Base-by-base conservation (phyloP, 2,888 invertebrate species). In the Sphaerophoria rueppellii region DNA sequence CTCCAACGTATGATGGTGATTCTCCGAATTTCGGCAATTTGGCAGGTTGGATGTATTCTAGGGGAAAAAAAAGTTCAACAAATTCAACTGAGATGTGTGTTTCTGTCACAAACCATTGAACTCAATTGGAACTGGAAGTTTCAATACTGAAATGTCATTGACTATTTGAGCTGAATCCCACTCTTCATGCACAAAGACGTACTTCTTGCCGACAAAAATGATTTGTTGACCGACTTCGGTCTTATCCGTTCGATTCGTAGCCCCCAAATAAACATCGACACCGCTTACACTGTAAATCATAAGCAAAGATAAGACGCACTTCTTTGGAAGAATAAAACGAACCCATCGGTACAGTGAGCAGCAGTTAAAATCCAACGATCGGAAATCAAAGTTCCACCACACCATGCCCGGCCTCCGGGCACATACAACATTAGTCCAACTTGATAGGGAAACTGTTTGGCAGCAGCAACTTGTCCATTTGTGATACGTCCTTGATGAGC, bases 81-180 rank as follows among this genome's bases (percentile, higher is more conserved):
- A 14, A 9, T 52, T 52, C 6, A 32, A 35, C 50, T 24, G 34
- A 58, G 4, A 16, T 32, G 37, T 0, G 9, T 9, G 11, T n/a
- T 0, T 46, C 6, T 55, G 35, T 9, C 9, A 24, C 85, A 86
- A 88, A 92, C 92, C 90, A 82, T 90, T 91, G 55, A 92, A 88
- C 24, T 87, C 87, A 35, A 93, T 90, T 7, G 89, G 73, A 48
- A 88, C 77, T 7, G 92, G 91, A 78, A 93, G 87, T 61, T 89
- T 89, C 46, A 93, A 89, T n/a, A 93, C 74, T 4, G 93, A 93
- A 69, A 93, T 91, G 78, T 93, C 93, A 85, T 93, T 91, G 9
- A 80, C 70, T 9, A 92, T 87, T 12, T 88, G 89, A 2, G 82
- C 40, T 0, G 89, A 16, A 32, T 89, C 87, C 90, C 91, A 92